Evolutionary conservation across 2,113 vertebrate species (phyloP), one percentile per base, ranked within the genome.

Genomic region (Mandrillus leucophaeus): DNA sequence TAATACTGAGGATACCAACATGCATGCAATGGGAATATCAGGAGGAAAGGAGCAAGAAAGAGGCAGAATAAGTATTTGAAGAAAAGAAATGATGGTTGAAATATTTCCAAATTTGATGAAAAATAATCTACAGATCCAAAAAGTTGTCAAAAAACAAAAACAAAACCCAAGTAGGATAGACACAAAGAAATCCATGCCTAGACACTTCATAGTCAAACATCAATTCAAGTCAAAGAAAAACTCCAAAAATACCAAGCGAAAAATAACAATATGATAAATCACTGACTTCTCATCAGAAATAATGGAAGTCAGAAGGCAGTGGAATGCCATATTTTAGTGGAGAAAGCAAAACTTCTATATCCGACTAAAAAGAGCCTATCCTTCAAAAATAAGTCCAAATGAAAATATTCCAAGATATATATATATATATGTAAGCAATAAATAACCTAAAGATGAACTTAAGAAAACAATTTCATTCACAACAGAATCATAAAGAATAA

Each of bases 381-480:
- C 43, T 76, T 76, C 43, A 85, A 85, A 93, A 84, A 38, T 38
- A 80, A 50, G 30, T 38, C 43, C 84, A 80, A 94, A 48, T 80
- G 38, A 82, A 89, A n/a, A 83, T 23, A 75, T 89, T 52, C 43
- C 66, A 75, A 95, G n/a, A 40, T 64, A 95, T 59, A 48, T 43
- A 88, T 43, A 88, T 5, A 50, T 52, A 55, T 55, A 55, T 20
- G 20, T 18, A 18, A 55, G 57, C 68, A 92, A 86, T 43, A 12
- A 92, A 92, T 6, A 57, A 75, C 68, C 38, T 88, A 32, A 93
- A 82, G 25, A 96, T 48, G 84, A 82, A 96, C 88, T 73, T 66
- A 92, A 91, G 70, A 95, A 50, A 81, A 82, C n/a, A 91, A 81
- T 91, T 94, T 40, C 61, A 70, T 91, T 81, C 59, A 68, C 48